phyloP scores from a whole-genome alignment of 2,113 vertebrate species.

The Ammodytes marinus region DNA sequence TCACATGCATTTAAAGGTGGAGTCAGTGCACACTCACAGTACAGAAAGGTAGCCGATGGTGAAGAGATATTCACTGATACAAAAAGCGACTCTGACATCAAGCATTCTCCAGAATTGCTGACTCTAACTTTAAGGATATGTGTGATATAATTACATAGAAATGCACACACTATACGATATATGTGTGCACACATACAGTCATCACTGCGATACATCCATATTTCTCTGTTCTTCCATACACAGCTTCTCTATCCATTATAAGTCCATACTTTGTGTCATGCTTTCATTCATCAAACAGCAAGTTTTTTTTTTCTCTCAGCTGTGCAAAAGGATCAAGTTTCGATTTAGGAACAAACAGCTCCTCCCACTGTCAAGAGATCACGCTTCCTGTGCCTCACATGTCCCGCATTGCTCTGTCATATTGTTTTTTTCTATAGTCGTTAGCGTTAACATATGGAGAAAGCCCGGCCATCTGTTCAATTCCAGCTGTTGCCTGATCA shows the following conservation, averaged over 20 bases:
- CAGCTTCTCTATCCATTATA: slow-evolving; percentile 23
- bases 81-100: too few relatives aligned
- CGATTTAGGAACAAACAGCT: slow-evolving; percentile 15
- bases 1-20: too few relatives aligned
- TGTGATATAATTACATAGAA: not conserved
- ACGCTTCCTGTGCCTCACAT: slow-evolving; percentile 8
- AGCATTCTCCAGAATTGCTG: too few relatives aligned
- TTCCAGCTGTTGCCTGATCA: slow-evolving; percentile 52
- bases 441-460: slow-evolving; percentile 54
- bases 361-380: slow-evolving; percentile 30
- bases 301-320: slow-evolving; percentile 13
- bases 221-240: not conserved
- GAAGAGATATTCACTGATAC: too few relatives aligned
- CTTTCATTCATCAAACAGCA: slow-evolving; percentile 35
- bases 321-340: slow-evolving; percentile 35
- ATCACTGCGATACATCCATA: not conserved
- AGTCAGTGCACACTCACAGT: too few relatives aligned
- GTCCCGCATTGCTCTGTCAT: slow-evolving; percentile 44
- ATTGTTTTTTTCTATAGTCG: slow-evolving; percentile 48
- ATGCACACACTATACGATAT: not conserved
- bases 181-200: not conserved
- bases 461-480: slow-evolving; percentile 59
- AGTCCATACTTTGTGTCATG: slow-evolving; percentile 17
- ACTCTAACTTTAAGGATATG: not conserved
- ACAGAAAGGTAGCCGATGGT: too few relatives aligned